These are phyloP conservation scores for Creontiades dilutus DNA, from an alignment of 2,888 invertebrate genomes.

Conservation along the genomic window DNA sequence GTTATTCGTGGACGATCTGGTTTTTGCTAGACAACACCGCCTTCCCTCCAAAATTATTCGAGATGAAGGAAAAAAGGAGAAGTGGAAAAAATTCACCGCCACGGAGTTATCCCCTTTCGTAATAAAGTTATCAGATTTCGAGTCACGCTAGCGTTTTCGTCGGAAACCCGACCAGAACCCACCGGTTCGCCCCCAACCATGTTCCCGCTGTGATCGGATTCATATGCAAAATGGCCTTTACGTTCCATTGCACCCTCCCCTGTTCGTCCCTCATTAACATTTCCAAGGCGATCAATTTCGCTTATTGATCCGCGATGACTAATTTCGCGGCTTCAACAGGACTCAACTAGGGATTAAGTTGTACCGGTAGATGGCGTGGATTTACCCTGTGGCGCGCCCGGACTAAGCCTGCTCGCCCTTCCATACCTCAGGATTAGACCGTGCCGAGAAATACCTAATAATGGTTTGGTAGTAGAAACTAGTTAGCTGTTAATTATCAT, in stretches of 20 bases:
- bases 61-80: neutral
- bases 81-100: neutral
- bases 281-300: conserved; percentile 21
- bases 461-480: conserved; percentile 7
- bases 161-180: neutral
- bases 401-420: neutral
- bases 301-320: conserved; percentile 4
- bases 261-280: conserved; percentile 14
- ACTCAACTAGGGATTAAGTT: neutral
- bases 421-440: neutral
- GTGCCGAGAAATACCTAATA: conserved; percentile 34
- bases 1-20: neutral
- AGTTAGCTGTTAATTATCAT: conserved; percentile 27
- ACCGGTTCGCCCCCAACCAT: neutral
- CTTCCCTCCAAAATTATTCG: neutral
- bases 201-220: neutral
- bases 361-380: no score
- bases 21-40: neutral
- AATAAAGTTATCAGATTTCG: conserved; percentile 15
- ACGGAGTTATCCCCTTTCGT: neutral
- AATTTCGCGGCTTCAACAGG: neutral
- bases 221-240: conserved; percentile 26
- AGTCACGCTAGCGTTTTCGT: conserved; percentile 39
- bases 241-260: neutral
- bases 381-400: neutral